Evolutionary conservation across 35 echinoderm and acorn worm genomes (phyloP), one percentile per base, ranked within the genome.

Genomic region (Ophiothrix spiculata): DNA sequence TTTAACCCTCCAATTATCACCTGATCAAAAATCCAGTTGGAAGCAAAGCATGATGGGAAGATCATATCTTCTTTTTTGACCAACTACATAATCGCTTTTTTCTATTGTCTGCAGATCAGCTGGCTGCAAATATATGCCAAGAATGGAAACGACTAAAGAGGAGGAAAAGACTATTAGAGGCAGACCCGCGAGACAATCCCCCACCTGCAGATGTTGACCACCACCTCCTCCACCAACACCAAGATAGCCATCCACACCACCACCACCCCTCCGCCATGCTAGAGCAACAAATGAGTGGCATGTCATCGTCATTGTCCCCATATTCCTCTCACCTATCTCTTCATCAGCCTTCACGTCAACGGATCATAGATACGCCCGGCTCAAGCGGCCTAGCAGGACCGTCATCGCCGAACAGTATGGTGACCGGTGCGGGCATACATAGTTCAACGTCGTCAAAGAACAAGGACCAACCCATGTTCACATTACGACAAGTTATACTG

Each of bases 381-480:
- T 23, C 21, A 38, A 82, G n/a, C 39, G n/a, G n/a, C n/a, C n/a
- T n/a, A n/a, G n/a, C n/a, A n/a, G 80, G 25, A 32, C 21, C 79
- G 14, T 34, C 76, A 36, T 39, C 39, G 80, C 32, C 80, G 54
- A 32, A 38, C 40, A 82, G 40, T 45, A 82, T 45, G 40, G 40
- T 45, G 25, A 28, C 80, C 40, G 80, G 38, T 19, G n/a, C n/a
- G n/a, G 74, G 81, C n/a, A 38, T 32, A 13, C 63, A 36, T 1
- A 63, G 8, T 15, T 39, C 21, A 6, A 19, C 34, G 1, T 35
- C 87, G 33, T 36, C 46, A 3, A 38, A 75, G n/a, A 83, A 49
- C 75, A 97, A 88, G 81, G 95, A 97, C 69, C 95, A 97, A 77
- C 95, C 95, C 25, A 89, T 97, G 69, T 97, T 97, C 49, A 97